Base-by-base conservation (phyloP, 2,797 vertebrate species). In the Dicrostonyx torquatus region DNA sequence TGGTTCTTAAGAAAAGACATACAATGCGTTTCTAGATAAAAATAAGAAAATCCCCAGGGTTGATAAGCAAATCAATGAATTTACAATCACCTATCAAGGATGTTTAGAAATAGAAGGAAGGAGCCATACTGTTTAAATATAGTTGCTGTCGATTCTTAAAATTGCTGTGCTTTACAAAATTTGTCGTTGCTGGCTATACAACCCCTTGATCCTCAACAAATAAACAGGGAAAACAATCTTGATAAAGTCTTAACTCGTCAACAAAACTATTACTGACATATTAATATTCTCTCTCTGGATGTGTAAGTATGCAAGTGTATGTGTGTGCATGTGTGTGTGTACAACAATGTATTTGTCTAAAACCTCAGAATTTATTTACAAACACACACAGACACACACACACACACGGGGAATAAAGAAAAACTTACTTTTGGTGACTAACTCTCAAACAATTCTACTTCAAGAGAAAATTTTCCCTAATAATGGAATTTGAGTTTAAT, bases 41-140 rank as follows among this genome's bases (percentile, higher is more conserved):
- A 89, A 87, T 92, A 88, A 96, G 62, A 87, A 45, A 85, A 89
- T 40, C 64, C 50, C 64, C 64, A 94, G 75, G 80, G 29, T 80
- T 92, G 83, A 73, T 86, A 92, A 90, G 13, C 78, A 92, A 96
- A 96, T 95, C 95, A 92, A 86, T 93, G 90, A 87, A 94, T 94
- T 96, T 68, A 55, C 50, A 91, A 68, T 94, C 83, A 29, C 83
- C 60, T 88, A 72, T 85, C 3, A 24, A 75, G 53, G 11, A 75
- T 86, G 77, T 93, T 97, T 96, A 95, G 92, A 93, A 92, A 89
- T 64, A 80, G 20, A 84, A 91, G 43, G 50, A 97, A 96, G 80
- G 45, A 90, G 91, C 37, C 89, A 96, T 13, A 70, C 40, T 87
- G 40, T 90, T 97, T 89, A 94, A 96, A 87, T 92, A 90, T 5